Evolutionary conservation across 2,113 vertebrate species (phyloP), one percentile per base, ranked within the genome.

Genomic region (Heteronetta atricapilla): DNA sequence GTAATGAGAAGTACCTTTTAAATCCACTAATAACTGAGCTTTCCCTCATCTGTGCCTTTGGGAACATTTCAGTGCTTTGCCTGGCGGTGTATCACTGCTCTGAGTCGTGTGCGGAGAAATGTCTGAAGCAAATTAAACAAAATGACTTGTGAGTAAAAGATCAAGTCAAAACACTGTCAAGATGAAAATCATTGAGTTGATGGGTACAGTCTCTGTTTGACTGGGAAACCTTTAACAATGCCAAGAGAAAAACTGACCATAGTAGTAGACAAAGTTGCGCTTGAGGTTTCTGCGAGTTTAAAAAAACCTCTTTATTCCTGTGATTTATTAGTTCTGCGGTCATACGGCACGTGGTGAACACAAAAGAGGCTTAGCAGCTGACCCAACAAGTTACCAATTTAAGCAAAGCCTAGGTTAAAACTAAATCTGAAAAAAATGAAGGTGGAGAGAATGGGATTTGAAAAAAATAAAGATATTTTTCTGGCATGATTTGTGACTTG

Each of bases 41-140:
- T 96, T 90, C 62, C 66, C 96, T 96, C 53, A 46, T 79, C n/a
- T 84, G 0, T 96, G 90, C 93, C 92, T 96, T 92, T 87, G 92
- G 95, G 95, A 95, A 79, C 86, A 28, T 79, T 58, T 93, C 86
- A 87, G 83, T 94, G 46, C 86, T 97, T 90, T 90, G 90, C 69
- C 90, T 96, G 93, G 93, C 86, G 86, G 80, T 82, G 68, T 88
- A 78, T 90, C 66, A 10, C 69, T 88, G 0, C 83, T 94, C 62
- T 69, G 90, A 96, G 82, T 85, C 2, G 53, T 80, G 74, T 85
- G 81, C 75, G 67, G 76, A 87, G 79, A 84, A 93, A 74, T 23
- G 58, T 93, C 84, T 94, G 91, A 90, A 93, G 69, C 56, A 82
- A 76, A 90, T 95, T 33, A 93, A 96, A 88, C 60, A 66, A 75